phyloP scores from a whole-genome alignment of 2,888 invertebrate genomes.

The Acleris laterana region DNA sequence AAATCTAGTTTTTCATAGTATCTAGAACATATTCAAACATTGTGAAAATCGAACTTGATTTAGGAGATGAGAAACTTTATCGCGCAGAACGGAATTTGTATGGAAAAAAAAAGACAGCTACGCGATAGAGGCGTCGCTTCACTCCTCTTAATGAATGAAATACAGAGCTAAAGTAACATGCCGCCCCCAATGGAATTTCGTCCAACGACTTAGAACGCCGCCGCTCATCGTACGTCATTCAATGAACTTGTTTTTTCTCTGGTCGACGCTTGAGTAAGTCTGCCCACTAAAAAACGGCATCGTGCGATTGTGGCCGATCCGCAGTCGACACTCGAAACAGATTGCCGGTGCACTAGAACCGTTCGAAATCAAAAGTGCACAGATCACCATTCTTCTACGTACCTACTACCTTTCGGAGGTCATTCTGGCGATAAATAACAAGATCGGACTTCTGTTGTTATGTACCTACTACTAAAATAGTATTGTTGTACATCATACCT shows the following conservation, averaged over 20 bases:
- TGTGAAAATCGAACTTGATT: no score
- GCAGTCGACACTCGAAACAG: slow-evolving; percentile 55
- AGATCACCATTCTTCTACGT: slow-evolving; percentile 49
- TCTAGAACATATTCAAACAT: no score
- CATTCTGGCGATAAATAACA: background rate
- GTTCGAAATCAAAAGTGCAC: slow-evolving; percentile 69
- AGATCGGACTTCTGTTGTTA: no score
- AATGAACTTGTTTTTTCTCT: slow-evolving; percentile 63
- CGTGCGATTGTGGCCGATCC: slow-evolving; percentile 55
- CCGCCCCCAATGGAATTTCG: slow-evolving; percentile 20
- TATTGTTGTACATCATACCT: no score
- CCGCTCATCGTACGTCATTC: slow-evolving; percentile 54
- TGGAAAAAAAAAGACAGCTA: no score
- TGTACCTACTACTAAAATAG: no score
- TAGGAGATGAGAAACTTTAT: no score
- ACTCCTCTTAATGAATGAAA: no score
- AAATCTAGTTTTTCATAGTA: no score
- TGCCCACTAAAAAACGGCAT: slow-evolving; percentile 54
- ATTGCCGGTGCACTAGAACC: slow-evolving; percentile 52
- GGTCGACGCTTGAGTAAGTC: slow-evolving; percentile 61
- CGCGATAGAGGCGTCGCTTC: no score
- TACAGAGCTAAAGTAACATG: background rate
- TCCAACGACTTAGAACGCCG: slow-evolving; percentile 38
- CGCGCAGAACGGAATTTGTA: no score
- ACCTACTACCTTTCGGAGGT: slow-evolving; percentile 38